Evolutionary conservation across 2,888 invertebrate genomes (phyloP).

Genomic region (Scelioninae gen. 1): DNA sequence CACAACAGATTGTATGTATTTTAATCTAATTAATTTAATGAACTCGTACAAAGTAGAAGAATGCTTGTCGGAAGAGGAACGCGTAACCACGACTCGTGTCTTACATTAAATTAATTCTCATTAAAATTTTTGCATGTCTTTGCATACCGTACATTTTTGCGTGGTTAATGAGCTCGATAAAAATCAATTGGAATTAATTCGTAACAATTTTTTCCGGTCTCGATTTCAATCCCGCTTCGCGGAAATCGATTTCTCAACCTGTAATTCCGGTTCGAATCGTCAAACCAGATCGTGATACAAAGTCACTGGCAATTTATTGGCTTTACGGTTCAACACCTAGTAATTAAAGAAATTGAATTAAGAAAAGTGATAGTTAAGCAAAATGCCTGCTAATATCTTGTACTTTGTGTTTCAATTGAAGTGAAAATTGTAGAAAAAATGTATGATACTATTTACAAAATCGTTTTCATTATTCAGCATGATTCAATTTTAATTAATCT

Average conservation of each 20-base stretch:
- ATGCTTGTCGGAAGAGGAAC: constrained; percentile 1
- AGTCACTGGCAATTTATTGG: constrained; percentile 63
- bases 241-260: constrained; percentile 72
- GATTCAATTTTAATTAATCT: too few relatives aligned
- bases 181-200: constrained; percentile 59
- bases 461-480: too few relatives aligned
- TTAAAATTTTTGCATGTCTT: constrained; percentile 54
- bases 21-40: constrained; percentile 28
- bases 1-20: background rate
- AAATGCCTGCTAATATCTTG: constrained; percentile 15
- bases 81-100: constrained; percentile 25
- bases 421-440: too few relatives aligned
- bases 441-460: too few relatives aligned
- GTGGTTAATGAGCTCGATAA: constrained; percentile 51
- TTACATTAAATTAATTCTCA: too few relatives aligned
- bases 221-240: constrained; percentile 66
- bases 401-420: too few relatives aligned
- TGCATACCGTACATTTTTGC: constrained; percentile 43
- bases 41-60: background rate
- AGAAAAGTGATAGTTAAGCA: constrained; percentile 45
- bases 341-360: constrained; percentile 67
- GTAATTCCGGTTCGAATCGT: constrained; percentile 67
- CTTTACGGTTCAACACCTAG: constrained; percentile 62
- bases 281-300: constrained; percentile 70
- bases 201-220: constrained; percentile 60